phyloP scores from a whole-genome alignment of 37 sponge, comb jelly and placozoan species.

The Mnemiopsis leidyi region DNA sequence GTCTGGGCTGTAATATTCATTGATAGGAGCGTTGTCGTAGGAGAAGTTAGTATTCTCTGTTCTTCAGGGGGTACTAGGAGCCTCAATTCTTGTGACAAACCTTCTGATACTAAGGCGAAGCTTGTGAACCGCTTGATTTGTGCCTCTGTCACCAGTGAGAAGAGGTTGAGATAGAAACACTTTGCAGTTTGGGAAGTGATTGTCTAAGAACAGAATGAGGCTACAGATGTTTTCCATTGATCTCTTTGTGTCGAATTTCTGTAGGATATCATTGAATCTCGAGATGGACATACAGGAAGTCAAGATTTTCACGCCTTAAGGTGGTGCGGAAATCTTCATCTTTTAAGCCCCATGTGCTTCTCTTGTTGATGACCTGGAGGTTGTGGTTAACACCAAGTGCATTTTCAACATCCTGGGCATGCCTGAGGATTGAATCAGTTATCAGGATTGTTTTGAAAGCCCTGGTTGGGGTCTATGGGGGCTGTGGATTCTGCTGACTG shows the following conservation, averaged over 20 bases:
- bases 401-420: background rate
- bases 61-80: background rate
- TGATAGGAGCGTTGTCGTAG: background rate
- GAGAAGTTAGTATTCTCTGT: background rate
- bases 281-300: background rate
- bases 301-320: background rate
- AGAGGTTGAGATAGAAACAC: background rate
- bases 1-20: background rate
- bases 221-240: background rate
- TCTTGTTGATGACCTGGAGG: background rate
- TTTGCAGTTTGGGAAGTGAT: background rate
- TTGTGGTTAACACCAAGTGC: background rate
- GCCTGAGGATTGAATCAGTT: background rate
- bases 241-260: background rate
- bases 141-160: background rate
- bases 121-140: background rate
- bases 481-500: background rate
- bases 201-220: background rate
- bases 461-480: background rate
- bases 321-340: background rate
- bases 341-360: background rate
- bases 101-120: background rate
- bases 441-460: background rate
- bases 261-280: background rate
- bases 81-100: background rate